Evolutionary conservation across 2,113 vertebrate species (phyloP).

Genomic region (Dunckerocampus dactyliophorus): DNA sequence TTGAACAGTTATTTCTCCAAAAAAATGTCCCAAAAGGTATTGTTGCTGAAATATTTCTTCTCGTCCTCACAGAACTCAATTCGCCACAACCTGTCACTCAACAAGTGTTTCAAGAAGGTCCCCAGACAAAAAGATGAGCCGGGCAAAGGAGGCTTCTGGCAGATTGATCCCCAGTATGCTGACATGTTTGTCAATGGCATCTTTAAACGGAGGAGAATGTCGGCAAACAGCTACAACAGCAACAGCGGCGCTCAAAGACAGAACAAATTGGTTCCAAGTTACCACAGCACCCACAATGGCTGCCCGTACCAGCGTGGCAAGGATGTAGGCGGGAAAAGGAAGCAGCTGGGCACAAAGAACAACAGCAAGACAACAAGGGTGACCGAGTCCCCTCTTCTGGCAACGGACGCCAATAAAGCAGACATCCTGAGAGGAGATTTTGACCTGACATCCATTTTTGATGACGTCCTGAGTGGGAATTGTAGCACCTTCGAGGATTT

Average conservation of each 20-base stretch:
- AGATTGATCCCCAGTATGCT: conserved; percentile 80
- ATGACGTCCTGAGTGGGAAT: conserved; percentile 72
- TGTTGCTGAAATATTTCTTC: neutral
- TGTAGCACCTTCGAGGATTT: conserved; percentile 80
- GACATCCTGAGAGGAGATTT: conserved; percentile 74
- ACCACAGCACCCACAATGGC: conserved; percentile 46
- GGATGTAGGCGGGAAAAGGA: conserved; percentile 46
- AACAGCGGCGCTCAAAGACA: conserved; percentile 45
- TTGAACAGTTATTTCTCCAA: neutral
- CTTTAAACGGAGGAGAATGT: conserved; percentile 78
- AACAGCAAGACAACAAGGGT: conserved; percentile 48
- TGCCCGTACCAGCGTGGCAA: conserved; percentile 55
- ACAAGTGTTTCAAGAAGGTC: conserved; percentile 94
- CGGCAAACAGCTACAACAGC: conserved; percentile 65
- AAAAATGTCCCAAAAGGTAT: neutral
- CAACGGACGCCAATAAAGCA: conserved; percentile 57
- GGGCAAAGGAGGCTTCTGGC: conserved; percentile 88
- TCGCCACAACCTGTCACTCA: conserved; percentile 89
- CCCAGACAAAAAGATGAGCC: conserved; percentile 88
- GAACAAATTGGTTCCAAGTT: conserved; percentile 58
- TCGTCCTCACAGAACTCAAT: conserved; percentile 82
- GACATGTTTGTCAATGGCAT: conserved; percentile 81
- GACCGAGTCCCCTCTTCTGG: conserved; percentile 68
- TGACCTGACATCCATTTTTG: conserved; percentile 75
- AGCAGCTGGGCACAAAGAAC: conserved; percentile 58